Evolutionary conservation across 2,113 vertebrate genomes (phyloP), one percentile per base, ranked within the genome.

Genomic region (Tonatia bakeri): DNA sequence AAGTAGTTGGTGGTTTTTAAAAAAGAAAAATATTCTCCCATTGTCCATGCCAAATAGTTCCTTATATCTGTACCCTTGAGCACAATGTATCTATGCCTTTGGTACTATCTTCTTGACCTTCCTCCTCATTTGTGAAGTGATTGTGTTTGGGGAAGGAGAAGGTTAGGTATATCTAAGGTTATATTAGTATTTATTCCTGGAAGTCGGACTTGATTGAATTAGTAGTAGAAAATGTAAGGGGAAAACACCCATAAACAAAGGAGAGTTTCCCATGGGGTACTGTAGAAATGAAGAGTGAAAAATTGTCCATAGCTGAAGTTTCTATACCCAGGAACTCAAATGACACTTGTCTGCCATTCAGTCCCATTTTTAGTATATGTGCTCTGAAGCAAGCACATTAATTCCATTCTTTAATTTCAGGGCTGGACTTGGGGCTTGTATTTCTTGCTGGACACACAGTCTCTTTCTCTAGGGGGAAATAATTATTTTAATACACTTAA

Each of bases 401-500:
- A 61, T 86, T 65, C 69, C 72, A 36, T 59, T 77, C 81, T 89
- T 75, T 84, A 85, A 73, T 81, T 94, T 94, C 31, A 70, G 5
- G 17, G 24, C 67, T 86, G n/a, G 72, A 70, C 31, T 85, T 89
- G 43, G 40, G 84, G 73, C 14, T 94, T 94, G 28, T 96, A 82
- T 97, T 90, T 90, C 22, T 82, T 26, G 82, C 16, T 95, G 79
- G 31, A 67, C 26, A 45, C 40, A 45, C 8, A 61, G 43, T 94
- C 50, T 95, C 65, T 95, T 87, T 94, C 43, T 93, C 43, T 75
- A 84, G 72, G 17, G 20, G 50, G 22, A 95, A 94, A n/a, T 61
- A 80, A 36, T 28, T 64, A 81, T 67, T 94, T 80, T 79, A 93
- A 73, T 59, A 75, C 5, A 80, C 22, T 40, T 80, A 89, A 81